Evolutionary conservation across 2,888 invertebrate genomes (phyloP).

Genomic region (Heterodera filipjevi): DNA sequence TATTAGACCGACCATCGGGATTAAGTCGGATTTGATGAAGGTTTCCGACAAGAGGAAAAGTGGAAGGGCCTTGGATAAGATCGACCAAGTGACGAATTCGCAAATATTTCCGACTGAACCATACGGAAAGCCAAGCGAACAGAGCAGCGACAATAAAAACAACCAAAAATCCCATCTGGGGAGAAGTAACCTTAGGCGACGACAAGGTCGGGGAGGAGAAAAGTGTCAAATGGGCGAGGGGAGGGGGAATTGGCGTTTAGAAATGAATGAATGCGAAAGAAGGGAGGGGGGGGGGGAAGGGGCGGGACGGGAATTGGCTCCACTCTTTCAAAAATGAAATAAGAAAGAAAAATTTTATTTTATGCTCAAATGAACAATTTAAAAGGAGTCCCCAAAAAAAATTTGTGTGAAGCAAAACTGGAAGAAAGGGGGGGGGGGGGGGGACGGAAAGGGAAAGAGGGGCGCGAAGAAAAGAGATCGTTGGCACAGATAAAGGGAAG

Average conservation of each 20-base stretch:
- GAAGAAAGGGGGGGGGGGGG: not conserved
- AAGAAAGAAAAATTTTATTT: not conserved
- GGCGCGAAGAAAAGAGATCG: not conserved
- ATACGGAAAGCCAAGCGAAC: conserved; percentile 35
- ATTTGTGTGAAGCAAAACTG: conserved; percentile 7
- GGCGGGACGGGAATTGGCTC: not conserved
- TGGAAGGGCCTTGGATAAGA: conserved; percentile 58
- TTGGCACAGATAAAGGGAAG: conserved; percentile 7
- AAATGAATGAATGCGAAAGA: not conserved
- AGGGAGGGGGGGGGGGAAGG: not conserved
- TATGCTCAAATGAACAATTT: not conserved
- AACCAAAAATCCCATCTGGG: conserved; percentile 44
- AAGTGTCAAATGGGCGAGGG: not conserved
- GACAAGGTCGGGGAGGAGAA: conserved; percentile 5
- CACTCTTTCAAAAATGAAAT: not conserved
- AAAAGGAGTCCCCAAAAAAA: not conserved
- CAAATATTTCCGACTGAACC: conserved; percentile 38
- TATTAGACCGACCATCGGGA: conserved; percentile 41
- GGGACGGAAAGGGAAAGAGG: not conserved
- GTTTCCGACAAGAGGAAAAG: conserved; percentile 57
- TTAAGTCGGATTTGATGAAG: conserved; percentile 60
- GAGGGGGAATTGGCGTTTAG: not conserved
- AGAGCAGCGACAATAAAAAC: conserved; percentile 35
- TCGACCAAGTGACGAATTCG: conserved; percentile 47
- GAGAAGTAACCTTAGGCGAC: not conserved